phyloP scores from a whole-genome alignment of 2,113 vertebrate genomes.

The Erythrolamprus reginae region DNA sequence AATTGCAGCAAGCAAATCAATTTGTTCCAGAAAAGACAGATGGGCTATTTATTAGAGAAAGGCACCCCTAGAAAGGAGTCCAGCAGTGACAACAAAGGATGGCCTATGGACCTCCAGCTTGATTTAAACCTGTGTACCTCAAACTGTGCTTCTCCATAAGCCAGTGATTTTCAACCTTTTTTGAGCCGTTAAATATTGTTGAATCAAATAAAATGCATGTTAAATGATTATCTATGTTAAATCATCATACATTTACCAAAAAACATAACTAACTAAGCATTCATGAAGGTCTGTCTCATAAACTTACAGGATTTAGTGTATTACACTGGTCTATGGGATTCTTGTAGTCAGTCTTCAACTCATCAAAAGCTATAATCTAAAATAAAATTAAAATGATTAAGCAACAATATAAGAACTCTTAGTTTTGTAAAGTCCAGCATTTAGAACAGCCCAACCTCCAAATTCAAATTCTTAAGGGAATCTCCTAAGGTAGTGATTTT shows the following conservation, averaged over 20 bases:
- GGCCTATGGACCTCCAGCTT: fast-evolving
- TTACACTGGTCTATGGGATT: slow-evolving; percentile 99
- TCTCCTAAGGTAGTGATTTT: too few relatives aligned
- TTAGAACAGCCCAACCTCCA: neutral
- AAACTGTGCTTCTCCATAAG: neutral
- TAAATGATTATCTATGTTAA: slow-evolving; percentile 21
- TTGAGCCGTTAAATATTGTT: slow-evolving; percentile 24
- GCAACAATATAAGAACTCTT: neutral
- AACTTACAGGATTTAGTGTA: slow-evolving; percentile 97
- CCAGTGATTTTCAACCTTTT: too few relatives aligned
- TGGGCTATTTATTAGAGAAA: neutral
- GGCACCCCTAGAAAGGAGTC: neutral
- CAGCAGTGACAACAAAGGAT: neutral
- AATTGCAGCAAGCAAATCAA: neutral
- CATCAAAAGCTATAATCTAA: slow-evolving; percentile 98
- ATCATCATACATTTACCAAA: neutral
- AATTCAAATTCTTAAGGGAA: neutral
- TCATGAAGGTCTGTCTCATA: neutral
- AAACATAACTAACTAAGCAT: neutral
- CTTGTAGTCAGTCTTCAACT: slow-evolving; percentile 99
- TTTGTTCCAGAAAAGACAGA: neutral
- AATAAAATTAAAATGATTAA: slow-evolving; percentile 40
- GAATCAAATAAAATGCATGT: slow-evolving; percentile 31
- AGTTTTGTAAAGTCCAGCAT: neutral
- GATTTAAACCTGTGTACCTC: fast-evolving